Conservation (phyloP, 2,113 vertebrate genomes). For the Archilochus colubris region DNA sequence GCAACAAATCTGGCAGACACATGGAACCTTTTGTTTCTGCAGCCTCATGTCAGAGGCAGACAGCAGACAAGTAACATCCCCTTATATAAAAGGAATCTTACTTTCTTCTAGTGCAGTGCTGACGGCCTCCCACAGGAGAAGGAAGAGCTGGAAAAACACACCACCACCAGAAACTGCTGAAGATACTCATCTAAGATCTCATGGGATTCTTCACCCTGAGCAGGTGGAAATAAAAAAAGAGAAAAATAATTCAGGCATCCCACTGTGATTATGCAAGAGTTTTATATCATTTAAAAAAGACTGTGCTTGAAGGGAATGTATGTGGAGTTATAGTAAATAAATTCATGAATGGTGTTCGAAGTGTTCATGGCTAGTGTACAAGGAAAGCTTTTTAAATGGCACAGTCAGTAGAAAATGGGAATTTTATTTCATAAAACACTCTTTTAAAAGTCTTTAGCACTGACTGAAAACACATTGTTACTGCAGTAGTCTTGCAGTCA, state of each 20-base stretch:
- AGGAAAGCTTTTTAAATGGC: constrained; percentile 4
- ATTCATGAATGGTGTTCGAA: constrained; percentile 1
- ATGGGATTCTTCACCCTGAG: background rate
- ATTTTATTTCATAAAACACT: background rate
- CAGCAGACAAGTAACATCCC: accelerated
- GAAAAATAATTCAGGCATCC: background rate
- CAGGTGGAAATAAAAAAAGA: background rate
- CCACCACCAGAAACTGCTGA: background rate
- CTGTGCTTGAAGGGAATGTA: background rate
- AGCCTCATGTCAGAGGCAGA: background rate
- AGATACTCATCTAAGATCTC: background rate
- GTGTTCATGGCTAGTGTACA: background rate
- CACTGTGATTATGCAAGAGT: background rate
- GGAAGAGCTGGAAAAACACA: background rate
- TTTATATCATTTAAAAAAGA: constrained; percentile 30
- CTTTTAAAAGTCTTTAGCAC: background rate
- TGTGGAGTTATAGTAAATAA: constrained; percentile 19
- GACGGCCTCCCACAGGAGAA: background rate
- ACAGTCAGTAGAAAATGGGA: background rate
- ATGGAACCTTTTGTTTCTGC: background rate
- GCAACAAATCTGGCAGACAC: background rate
- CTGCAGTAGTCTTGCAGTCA: background rate
- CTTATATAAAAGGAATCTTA: background rate
- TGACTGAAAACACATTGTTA: background rate
- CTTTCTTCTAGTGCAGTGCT: background rate